Evolutionary conservation across 2,888 invertebrate species (phyloP).

Genomic region (Tortrix viridana): DNA sequence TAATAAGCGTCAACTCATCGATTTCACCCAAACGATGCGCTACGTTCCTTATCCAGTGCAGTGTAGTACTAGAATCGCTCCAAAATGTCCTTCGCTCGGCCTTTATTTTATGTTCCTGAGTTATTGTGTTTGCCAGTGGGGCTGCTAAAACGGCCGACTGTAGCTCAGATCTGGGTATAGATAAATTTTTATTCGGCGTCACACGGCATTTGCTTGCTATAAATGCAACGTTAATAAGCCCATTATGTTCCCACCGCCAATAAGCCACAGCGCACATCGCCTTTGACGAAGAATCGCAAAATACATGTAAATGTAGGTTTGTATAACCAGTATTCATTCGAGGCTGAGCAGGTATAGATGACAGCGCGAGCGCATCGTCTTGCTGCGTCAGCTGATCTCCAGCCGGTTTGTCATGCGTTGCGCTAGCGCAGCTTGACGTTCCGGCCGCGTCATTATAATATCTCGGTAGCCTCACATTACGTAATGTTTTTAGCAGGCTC

Average conservation of each 20-base stretch:
- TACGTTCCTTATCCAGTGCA: conserved; percentile 43
- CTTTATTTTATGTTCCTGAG: conserved; percentile 11
- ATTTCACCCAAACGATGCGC: conserved; percentile 45
- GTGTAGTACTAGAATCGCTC: conserved; percentile 42
- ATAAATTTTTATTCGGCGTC: conserved; percentile 22
- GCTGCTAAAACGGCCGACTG: conserved; percentile 27
- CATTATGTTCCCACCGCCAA: conserved; percentile 6
- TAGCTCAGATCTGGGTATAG: conserved; percentile 26
- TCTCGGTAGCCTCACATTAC: background rate
- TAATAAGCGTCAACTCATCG: conserved; percentile 39
- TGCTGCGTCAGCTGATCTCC: background rate
- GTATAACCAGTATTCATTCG: background rate
- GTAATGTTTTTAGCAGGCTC: background rate
- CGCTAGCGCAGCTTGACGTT: background rate
- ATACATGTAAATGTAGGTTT: conserved; percentile 32
- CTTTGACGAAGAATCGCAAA: conserved; percentile 27
- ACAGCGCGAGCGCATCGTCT: background rate
- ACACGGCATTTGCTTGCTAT: conserved; percentile 18
- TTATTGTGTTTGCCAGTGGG: conserved; percentile 14
- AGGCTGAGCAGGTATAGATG: background rate
- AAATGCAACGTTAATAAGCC: conserved; percentile 6
- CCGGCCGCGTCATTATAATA: background rate
- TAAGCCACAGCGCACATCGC: conserved; percentile 4
- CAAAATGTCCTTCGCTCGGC: conserved; percentile 32
- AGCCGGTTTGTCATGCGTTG: background rate